phyloP scores from a whole-genome alignment of 1,140 invertebrate genomes.

The Drosophila lacertosa region DNA sequence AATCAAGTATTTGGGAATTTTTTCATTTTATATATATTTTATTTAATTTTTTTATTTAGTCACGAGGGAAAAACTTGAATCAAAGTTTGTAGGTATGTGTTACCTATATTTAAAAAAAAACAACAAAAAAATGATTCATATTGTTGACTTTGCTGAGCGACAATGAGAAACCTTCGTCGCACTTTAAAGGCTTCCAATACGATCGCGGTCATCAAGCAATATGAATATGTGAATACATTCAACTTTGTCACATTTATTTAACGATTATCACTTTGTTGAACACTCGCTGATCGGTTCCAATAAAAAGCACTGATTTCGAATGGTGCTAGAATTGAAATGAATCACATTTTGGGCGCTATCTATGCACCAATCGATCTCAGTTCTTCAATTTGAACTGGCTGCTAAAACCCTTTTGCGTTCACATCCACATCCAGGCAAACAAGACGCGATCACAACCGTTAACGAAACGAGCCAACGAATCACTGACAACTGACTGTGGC shows the following conservation, averaged over 20 bases:
- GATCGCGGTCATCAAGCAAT: slow-evolving; percentile 24
- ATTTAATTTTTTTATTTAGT: neutral
- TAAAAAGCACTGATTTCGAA: slow-evolving; percentile 82
- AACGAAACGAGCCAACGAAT: slow-evolving; percentile 45
- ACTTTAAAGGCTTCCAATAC: slow-evolving; percentile 61
- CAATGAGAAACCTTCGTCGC: slow-evolving; percentile 30
- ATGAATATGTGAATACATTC: neutral
- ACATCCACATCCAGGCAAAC: slow-evolving; percentile 11
- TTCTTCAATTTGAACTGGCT: slow-evolving; percentile 72
- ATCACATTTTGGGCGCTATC: slow-evolving; percentile 49
- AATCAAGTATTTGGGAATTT: neutral
- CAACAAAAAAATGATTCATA: neutral
- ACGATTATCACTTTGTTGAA: neutral
- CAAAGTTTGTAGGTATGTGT: neutral
- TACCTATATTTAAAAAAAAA: neutral
- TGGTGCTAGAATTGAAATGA: slow-evolving; percentile 73
- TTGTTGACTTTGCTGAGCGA: neutral
- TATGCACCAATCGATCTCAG: slow-evolving; percentile 82
- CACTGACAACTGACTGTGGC: slow-evolving; percentile 57
- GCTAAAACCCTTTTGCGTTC: no score
- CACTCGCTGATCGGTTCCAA: slow-evolving; percentile 65
- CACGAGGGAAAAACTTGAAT: neutral
- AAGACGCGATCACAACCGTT: slow-evolving; percentile 40
- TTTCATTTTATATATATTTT: neutral
- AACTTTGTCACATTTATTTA: neutral